Conservation (phyloP, 2,797 vertebrate genomes). For the Artibeus lituratus region DNA sequence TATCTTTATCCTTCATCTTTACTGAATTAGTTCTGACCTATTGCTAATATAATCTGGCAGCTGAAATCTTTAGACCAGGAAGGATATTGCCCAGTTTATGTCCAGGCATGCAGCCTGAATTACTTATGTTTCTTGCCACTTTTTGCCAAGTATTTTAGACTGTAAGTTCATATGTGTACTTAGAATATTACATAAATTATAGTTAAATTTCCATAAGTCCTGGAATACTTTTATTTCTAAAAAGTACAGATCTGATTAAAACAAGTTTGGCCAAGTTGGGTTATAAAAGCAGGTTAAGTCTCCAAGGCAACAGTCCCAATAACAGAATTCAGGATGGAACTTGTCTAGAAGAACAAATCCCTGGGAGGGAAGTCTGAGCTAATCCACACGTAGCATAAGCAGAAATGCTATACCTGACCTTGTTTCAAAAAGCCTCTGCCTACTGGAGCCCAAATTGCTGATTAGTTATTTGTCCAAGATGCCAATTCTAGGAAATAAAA, state of each 20-base stretch:
- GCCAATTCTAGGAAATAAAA: neutral
- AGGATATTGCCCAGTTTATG: neutral
- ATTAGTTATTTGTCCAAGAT: constrained; percentile 27
- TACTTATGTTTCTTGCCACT: neutral
- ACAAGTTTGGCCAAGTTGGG: constrained; percentile 79
- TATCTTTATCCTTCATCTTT: neutral
- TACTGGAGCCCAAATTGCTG: neutral
- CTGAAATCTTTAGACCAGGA: neutral
- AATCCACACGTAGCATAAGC: constrained; percentile 38
- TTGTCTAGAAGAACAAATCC: constrained; percentile 76
- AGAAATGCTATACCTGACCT: constrained; percentile 65
- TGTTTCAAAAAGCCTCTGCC: constrained; percentile 49
- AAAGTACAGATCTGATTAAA: constrained; percentile 52
- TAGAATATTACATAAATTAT: no score
- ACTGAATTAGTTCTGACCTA: neutral
- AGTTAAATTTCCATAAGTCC: constrained; percentile 37
- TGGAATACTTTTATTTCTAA: constrained; percentile 45
- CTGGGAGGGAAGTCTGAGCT: constrained; percentile 63
- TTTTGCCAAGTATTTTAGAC: neutral
- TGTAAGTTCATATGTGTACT: constrained; percentile 2
- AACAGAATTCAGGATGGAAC: constrained; percentile 77
- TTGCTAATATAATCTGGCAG: constrained; percentile 10
- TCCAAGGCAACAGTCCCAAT: constrained; percentile 72
- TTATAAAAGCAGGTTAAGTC: constrained; percentile 71
- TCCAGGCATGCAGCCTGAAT: constrained; percentile 28